These are phyloP conservation scores for Diglossa brunneiventris DNA, from an alignment of 2,113 vertebrate species.

Conservation along the genomic window DNA sequence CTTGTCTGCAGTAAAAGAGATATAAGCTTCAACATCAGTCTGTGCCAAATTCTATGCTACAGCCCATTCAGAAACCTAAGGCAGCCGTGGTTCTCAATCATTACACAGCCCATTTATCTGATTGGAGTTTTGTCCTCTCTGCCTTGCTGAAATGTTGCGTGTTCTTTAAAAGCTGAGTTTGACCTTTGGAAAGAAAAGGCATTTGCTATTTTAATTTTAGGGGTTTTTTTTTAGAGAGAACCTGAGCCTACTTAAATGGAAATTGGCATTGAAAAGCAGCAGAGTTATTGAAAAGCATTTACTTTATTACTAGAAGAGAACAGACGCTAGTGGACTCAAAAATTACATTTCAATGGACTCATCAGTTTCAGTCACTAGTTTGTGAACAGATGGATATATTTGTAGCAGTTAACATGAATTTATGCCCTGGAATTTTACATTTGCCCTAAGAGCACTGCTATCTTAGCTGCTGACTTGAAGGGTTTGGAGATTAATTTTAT, in stretches of 20 bases:
- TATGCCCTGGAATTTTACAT: neutral
- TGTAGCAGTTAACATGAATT: slow-evolving; percentile 44
- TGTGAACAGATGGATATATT: slow-evolving; percentile 46
- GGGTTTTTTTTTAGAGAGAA: neutral
- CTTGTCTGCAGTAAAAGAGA: slow-evolving; percentile 72
- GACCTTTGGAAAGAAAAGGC: slow-evolving; percentile 58
- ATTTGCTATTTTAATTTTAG: slow-evolving; percentile 9
- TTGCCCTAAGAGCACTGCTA: neutral
- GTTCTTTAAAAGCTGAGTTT: slow-evolving; percentile 48
- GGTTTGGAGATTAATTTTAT: neutral
- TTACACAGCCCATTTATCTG: slow-evolving; percentile 62
- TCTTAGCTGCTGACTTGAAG: neutral
- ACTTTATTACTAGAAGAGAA: slow-evolving; percentile 27
- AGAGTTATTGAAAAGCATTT: slow-evolving; percentile 38
- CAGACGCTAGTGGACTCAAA: slow-evolving; percentile 16
- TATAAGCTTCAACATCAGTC: slow-evolving; percentile 51
- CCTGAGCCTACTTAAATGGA: neutral
- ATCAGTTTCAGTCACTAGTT: slow-evolving; percentile 55
- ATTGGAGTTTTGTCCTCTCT: slow-evolving; percentile 61
- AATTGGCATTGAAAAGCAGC: slow-evolving; percentile 36
- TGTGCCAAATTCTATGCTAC: slow-evolving; percentile 54
- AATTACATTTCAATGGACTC: slow-evolving; percentile 43
- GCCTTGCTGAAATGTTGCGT: slow-evolving; percentile 38
- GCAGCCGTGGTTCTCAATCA: slow-evolving; percentile 28
- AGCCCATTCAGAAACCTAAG: slow-evolving; percentile 46